Evolutionary conservation across 2,888 invertebrate species (phyloP), one percentile per base, ranked within the genome.

Genomic region (Hyppa rectilinea): DNA sequence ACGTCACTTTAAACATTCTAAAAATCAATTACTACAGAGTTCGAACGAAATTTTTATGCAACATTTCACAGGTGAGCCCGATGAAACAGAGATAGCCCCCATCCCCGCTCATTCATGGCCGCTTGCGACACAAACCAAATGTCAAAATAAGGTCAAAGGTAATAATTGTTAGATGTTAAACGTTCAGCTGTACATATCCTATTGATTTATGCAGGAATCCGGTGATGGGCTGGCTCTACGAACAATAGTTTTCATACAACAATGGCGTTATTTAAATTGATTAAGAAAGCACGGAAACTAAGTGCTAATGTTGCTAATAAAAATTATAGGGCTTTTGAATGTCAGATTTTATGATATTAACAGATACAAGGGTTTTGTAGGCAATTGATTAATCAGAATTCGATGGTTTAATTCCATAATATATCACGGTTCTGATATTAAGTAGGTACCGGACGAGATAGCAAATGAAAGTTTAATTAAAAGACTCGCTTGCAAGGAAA

Each of bases 91-190:
- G 89, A 91, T 89, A 90, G 87, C 88, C 87, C 79, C 82, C 89
- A 89, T 90, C 90, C 88, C 85, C 61, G 79, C 78, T 82, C 86
- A 90, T 87, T 90, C 92, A 93, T 87, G 93, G 93, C 89, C 92
- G 90, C 87, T 95, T 95, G 91, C 95, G 93, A 95, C 93, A 95
- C 88, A 89, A 59, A 78, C 83, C 92, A 95, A 96, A 96, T 96
- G 95, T 89, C 95, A 96, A 93, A 95, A 94, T 95, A 96, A 96
- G 95, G 95, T 95, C 88, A 95, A 91, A 96, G 95, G 95, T 95
- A 93, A 92, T 92, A 92, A 93, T 93, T 92, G 92, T 91, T 89
- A 83, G 86, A 85, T 87, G 87, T 86, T 87, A 88, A 87, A 87
- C 87, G 77, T 68, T 77, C 59, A 31, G 45, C 67, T 52, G 81